These are phyloP conservation scores for Tenodera sinensis DNA, from an alignment of 2,888 invertebrate genomes.

Conservation along the genomic window DNA sequence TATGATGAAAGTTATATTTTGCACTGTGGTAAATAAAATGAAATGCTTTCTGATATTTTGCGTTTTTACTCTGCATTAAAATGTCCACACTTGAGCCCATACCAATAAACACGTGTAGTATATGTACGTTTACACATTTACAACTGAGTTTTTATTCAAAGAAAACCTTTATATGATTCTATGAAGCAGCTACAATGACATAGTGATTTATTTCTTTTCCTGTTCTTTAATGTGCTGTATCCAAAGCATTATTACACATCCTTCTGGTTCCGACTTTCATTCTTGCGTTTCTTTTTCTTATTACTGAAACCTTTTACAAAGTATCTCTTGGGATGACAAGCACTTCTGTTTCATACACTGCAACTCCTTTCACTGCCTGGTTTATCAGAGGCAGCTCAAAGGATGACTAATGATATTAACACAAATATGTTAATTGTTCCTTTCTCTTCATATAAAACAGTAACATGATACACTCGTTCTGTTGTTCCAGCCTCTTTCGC, in stretches of 20 bases:
- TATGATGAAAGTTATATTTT: no score
- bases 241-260: neutral
- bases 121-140: no score
- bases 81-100: no score
- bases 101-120: no score
- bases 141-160: neutral
- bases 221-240: neutral
- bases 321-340: neutral
- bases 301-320: neutral
- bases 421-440: constrained; percentile 28
- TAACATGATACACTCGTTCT: constrained; percentile 7
- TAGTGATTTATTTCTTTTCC: neutral
- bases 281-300: neutral
- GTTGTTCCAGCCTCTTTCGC: neutral
- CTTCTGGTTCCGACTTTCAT: neutral
- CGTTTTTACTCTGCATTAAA: no score
- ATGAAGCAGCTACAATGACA: neutral
- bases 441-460: constrained; percentile 1
- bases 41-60: no score
- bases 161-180: neutral
- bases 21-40: no score
- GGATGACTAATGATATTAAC: constrained; percentile 27
- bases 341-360: neutral
- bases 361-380: neutral
- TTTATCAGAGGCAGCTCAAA: constrained; percentile 5